Percentiles rank a stretch among this genome's conserved stretches.
Evolutionary conservation across 2,113 vertebrate species (phyloP).

Genomic region (Eulacestoma nigropectus): DNA sequence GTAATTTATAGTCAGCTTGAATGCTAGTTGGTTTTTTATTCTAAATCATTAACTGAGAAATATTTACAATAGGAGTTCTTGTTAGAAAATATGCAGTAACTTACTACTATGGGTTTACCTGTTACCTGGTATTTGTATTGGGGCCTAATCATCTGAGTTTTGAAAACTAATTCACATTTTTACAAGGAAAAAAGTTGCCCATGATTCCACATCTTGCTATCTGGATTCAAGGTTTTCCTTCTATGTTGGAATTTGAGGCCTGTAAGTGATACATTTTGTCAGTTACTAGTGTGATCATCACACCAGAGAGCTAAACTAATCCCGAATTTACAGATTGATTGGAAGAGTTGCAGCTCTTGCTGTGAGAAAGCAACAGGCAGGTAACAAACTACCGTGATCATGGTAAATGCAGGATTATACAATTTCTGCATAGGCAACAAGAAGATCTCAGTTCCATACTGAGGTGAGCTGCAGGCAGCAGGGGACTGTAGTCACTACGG

Average conservation of each 20-base stretch:
- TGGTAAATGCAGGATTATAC: background rate
- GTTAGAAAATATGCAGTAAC: background rate
- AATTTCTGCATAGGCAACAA: fast-evolving
- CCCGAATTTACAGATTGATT: background rate
- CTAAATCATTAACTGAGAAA: background rate
- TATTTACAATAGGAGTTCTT: background rate
- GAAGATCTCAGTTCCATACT: background rate
- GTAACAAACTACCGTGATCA: background rate
- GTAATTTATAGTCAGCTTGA: background rate
- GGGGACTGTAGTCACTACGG: background rate
- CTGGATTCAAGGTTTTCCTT: background rate
- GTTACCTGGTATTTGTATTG: background rate
- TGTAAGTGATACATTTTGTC: background rate
- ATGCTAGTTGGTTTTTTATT: background rate
- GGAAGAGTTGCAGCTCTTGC: background rate
- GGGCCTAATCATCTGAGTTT: background rate
- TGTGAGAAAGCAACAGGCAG: background rate
- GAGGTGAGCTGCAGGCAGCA: background rate
- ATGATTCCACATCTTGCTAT: background rate
- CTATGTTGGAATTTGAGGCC: background rate
- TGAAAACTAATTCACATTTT: background rate
- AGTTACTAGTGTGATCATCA: background rate
- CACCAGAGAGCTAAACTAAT: background rate
- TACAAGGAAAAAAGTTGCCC: background rate
- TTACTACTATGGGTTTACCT: background rate